Conservation (phyloP, 2,113 vertebrate genomes). For the Antechinus stuartii region DNA sequence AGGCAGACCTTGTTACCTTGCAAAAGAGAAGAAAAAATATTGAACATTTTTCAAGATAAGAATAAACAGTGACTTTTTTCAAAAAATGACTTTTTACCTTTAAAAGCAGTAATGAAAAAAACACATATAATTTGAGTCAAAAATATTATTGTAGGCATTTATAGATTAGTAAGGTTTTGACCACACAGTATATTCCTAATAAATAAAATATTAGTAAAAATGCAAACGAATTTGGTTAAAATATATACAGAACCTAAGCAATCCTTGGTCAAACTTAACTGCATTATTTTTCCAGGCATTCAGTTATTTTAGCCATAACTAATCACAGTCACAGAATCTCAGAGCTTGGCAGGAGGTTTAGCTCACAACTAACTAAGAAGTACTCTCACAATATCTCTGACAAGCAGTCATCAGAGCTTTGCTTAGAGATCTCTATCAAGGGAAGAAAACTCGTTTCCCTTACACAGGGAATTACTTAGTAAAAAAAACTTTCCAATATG, state of each 20-base stretch:
- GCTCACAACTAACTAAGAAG: not conserved
- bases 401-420: not conserved
- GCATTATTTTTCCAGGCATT: not conserved
- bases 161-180: not conserved
- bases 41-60: not conserved
- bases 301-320: not conserved
- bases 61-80: not conserved
- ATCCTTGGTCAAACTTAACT: not conserved
- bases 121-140: not conserved
- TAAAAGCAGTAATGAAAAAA: not conserved
- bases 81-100: not conserved
- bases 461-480: not conserved
- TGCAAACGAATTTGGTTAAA: not conserved
- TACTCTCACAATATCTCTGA: not conserved
- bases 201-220: not conserved
- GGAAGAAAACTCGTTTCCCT: not conserved
- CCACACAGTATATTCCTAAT: not conserved
- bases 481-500: not conserved
- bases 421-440: not conserved
- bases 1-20: not conserved
- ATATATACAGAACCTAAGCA: not conserved
- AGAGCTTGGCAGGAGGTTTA: not conserved
- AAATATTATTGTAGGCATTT: not conserved
- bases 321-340: not conserved
- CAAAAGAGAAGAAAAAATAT: not conserved